Evolutionary conservation across 2,888 invertebrate species (phyloP).

Genomic region (Teleiodes luculella): DNA sequence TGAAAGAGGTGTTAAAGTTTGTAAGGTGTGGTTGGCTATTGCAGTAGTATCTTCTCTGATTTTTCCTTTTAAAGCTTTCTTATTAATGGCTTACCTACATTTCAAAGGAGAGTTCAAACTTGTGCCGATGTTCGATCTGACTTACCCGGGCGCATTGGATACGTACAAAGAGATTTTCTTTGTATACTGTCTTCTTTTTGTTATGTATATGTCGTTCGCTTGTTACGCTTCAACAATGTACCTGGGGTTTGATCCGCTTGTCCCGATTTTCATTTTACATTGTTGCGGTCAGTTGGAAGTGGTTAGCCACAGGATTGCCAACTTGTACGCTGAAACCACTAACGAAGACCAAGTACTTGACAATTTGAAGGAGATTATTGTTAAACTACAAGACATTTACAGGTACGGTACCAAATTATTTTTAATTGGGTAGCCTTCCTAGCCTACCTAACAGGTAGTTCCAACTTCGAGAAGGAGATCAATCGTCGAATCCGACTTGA

Average conservation of each 20-base stretch:
- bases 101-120: conserved; percentile 36
- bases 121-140: conserved; percentile 47
- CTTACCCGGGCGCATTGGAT: conserved; percentile 42
- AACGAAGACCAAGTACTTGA: conserved; percentile 31
- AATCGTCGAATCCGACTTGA: too few relatives aligned
- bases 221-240: conserved; percentile 41
- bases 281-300: conserved; percentile 56
- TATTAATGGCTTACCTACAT: conserved; percentile 41
- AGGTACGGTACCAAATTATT: conserved; percentile 28
- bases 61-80: conserved; percentile 47
- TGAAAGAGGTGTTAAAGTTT: conserved; percentile 37
- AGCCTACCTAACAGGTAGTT: too few relatives aligned
- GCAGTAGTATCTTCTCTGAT: conserved; percentile 32
- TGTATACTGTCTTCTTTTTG: conserved; percentile 34
- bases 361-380: conserved; percentile 44
- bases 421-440: too few relatives aligned
- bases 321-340: conserved; percentile 32
- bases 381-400: conserved; percentile 48
- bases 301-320: conserved; percentile 40
- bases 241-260: conserved; percentile 57
- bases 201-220: conserved; percentile 35
- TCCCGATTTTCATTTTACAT: conserved; percentile 57
- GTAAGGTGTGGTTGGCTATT: conserved; percentile 43
- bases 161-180: conserved; percentile 32
- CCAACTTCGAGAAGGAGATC: too few relatives aligned